Evolutionary conservation across 2,797 vertebrate genomes (phyloP).

Genomic region (Pipistrellus nathusii): DNA sequence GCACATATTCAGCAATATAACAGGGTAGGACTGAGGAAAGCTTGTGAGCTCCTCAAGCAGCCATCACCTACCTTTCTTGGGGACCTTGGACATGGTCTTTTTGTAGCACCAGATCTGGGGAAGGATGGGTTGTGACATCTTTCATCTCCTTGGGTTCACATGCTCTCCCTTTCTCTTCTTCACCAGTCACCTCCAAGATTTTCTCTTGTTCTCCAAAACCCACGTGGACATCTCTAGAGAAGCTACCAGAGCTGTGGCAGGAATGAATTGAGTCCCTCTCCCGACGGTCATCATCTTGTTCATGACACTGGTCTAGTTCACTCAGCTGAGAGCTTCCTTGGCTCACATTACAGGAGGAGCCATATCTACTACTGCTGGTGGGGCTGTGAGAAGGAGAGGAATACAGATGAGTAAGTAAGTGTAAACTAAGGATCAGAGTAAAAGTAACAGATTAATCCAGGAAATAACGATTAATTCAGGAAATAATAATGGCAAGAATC

Average conservation of each 20-base stretch:
- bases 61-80: conserved; percentile 84
- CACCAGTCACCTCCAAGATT: not conserved
- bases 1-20: not conserved
- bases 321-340: conserved; percentile 96
- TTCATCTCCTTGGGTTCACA: conserved; percentile 68
- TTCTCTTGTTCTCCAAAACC: conserved; percentile 81
- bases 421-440: not conserved
- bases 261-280: conserved; percentile 90
- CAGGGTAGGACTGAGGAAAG: not conserved
- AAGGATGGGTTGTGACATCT: conserved; percentile 32
- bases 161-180: conserved; percentile 71
- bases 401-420: conserved; percentile 57
- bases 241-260: conserved; percentile 89
- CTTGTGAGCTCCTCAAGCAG: not conserved
- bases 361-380: conserved; percentile 95
- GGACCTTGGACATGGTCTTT: conserved; percentile 59
- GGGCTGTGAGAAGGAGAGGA: conserved; percentile 90
- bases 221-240: conserved; percentile 85
- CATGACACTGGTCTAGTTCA: conserved; percentile 93
- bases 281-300: conserved; percentile 91
- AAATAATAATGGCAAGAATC: not conserved
- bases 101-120: conserved; percentile 80
- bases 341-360: conserved; percentile 97
- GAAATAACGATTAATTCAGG: not conserved
- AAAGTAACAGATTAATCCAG: not conserved